Conservation (phyloP, 1,140 invertebrate species). For the Palaemon carinicauda region DNA sequence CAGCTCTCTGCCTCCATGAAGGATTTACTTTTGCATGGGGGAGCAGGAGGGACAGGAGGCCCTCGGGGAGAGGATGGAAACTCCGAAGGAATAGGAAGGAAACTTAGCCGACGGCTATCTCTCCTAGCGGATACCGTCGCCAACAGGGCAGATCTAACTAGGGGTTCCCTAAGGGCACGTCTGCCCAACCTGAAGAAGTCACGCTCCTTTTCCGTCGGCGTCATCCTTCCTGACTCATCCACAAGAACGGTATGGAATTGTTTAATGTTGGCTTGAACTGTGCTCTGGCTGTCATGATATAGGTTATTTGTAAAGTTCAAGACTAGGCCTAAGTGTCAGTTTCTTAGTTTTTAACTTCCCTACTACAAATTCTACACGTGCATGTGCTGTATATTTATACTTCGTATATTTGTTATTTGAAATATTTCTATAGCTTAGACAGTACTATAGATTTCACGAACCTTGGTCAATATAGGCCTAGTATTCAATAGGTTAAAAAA, state of each 20-base stretch:
- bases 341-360: not conserved
- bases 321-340: not conserved
- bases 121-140: slow-evolving; percentile 33
- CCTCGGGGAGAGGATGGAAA: not conserved
- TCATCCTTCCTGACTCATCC: slow-evolving; percentile 35
- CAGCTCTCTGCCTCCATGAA: slow-evolving; percentile 49
- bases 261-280: not conserved
- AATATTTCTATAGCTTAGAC: no score
- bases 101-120: slow-evolving; percentile 39
- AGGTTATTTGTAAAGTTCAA: not conserved
- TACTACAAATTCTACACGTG: no score
- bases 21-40: slow-evolving; percentile 17
- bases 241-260: slow-evolving; percentile 19
- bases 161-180: slow-evolving; percentile 42
- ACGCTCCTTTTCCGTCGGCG: slow-evolving; percentile 26
- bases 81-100: slow-evolving; percentile 7
- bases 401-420: no score
- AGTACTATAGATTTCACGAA: no score
- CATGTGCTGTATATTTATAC: no score
- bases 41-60: not conserved
- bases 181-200: slow-evolving; percentile 27
- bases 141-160: slow-evolving; percentile 24
- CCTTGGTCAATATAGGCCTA: no score
- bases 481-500: no score
- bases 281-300: no score